phyloP scores from a whole-genome alignment of 2,888 invertebrate species.

The Melinaea marsaeus region DNA sequence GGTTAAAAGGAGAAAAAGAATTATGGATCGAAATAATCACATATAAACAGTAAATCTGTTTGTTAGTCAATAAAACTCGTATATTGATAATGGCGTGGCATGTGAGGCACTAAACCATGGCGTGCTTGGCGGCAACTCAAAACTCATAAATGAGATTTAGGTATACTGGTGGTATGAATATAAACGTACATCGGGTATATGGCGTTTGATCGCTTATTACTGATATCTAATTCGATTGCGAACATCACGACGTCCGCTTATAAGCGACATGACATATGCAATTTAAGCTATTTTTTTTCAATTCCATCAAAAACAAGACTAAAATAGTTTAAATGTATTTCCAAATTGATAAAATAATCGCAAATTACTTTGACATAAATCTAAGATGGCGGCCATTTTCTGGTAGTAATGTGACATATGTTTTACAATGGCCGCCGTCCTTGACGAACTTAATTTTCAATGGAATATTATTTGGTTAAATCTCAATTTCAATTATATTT shows the following conservation, averaged over 20 bases:
- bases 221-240: constrained; percentile 2
- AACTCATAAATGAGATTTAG: constrained; percentile 31
- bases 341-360: too few relatives aligned
- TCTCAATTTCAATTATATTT: too few relatives aligned
- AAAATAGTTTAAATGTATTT: too few relatives aligned
- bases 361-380: too few relatives aligned
- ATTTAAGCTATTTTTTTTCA: neutral
- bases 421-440: too few relatives aligned
- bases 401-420: too few relatives aligned
- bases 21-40: too few relatives aligned
- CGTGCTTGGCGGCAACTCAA: constrained; percentile 32
- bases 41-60: neutral
- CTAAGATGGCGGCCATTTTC: too few relatives aligned
- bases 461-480: too few relatives aligned
- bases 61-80: constrained; percentile 16
- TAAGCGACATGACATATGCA: neutral
- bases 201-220: neutral
- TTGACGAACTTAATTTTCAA: too few relatives aligned
- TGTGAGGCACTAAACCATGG: constrained; percentile 20
- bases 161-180: constrained; percentile 17
- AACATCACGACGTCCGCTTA: neutral
- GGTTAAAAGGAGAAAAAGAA: too few relatives aligned
- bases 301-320: neutral
- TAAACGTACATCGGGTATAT: constrained; percentile 10
- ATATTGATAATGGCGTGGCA: constrained; percentile 36